Base-by-base conservation (phyloP, 2,113 vertebrate species). In the Anolis carolinensis region DNA sequence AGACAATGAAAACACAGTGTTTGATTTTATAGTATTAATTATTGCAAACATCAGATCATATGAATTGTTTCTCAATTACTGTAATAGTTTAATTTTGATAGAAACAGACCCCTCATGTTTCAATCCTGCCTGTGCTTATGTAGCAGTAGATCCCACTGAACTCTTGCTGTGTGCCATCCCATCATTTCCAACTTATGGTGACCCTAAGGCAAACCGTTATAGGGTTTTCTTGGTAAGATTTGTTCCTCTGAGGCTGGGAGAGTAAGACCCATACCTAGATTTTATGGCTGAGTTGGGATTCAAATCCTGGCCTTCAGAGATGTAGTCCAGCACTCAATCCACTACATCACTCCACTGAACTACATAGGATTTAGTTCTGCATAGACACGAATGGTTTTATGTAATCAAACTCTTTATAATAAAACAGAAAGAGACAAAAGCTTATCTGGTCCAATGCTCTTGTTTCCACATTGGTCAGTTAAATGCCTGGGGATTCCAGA, bases 71-170 rank as follows among this genome's bases (percentile, higher is more conserved):
- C 25, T 30, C n/a, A 32, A 75, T n/a, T n/a, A n/a, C n/a, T n/a
- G 82, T 59, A 50, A 82, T 62, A 83, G 87, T 92, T 89, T 39
- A 89, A 84, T 14, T 89, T 50, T 89, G 83, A 52, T 80, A n/a
- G 32, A 5, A 82, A 88, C 13, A 74, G 74, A 80, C 36, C 18
- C 36, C 80, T 72, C 5, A 86, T 3, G 68, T n/a, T 34, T 7
- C 30, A 70, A 68, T n/a, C 65, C 27, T 18, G 32, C 10, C 14
- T 16, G 16, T 18, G 32, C 7, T 34, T 70, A 32, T 11, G 1
- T 18, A 13, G 65, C 5, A 67, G 9, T 70, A 11, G 16, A 32
- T 34, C n/a, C 68, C 9, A 32, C 68, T 70, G n/a, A 70, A 70
- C 14, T 44, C 39, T 44, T 44, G 39, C 5, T 44, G 39, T 44